phyloP scores from a whole-genome alignment of 2,888 invertebrate genomes.

The Digitonthophagus gazella region DNA sequence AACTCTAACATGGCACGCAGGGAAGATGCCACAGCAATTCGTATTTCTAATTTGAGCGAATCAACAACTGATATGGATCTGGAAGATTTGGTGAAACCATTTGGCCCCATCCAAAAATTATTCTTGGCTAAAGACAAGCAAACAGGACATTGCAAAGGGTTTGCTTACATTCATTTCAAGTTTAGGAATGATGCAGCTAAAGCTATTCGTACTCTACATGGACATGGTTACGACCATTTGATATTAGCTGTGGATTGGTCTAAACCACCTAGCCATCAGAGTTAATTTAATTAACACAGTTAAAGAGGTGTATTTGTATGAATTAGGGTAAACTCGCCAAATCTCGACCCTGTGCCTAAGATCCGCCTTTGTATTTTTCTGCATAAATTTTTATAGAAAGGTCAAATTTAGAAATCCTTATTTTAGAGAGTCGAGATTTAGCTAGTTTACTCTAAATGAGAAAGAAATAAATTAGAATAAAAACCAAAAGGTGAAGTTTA shows the following conservation, averaged over 20 bases:
- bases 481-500: no score
- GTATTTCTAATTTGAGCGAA: constrained; percentile 96
- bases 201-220: constrained; percentile 86
- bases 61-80: constrained; percentile 93
- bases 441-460: no score
- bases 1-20: constrained; percentile 64
- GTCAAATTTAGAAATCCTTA: no score
- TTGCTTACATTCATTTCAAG: constrained; percentile 97
- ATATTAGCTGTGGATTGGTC: constrained; percentile 99
- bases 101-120: constrained; percentile 90
- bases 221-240: constrained; percentile 96
- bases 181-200: constrained; percentile 86
- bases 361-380: no score
- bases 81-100: constrained; percentile 91
- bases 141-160: constrained; percentile 89
- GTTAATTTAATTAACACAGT: no score
- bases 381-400: no score
- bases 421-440: no score
- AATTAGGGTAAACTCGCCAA: no score
- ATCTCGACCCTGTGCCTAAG: no score
- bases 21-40: constrained; percentile 87
- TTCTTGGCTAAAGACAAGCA: constrained; percentile 93
- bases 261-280: constrained; percentile 62
- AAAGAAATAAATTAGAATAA: no score
- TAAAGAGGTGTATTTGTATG: no score